Base-by-base conservation (phyloP, 2,113 vertebrate species). In the Ornithorhynchus anatinus region DNA sequence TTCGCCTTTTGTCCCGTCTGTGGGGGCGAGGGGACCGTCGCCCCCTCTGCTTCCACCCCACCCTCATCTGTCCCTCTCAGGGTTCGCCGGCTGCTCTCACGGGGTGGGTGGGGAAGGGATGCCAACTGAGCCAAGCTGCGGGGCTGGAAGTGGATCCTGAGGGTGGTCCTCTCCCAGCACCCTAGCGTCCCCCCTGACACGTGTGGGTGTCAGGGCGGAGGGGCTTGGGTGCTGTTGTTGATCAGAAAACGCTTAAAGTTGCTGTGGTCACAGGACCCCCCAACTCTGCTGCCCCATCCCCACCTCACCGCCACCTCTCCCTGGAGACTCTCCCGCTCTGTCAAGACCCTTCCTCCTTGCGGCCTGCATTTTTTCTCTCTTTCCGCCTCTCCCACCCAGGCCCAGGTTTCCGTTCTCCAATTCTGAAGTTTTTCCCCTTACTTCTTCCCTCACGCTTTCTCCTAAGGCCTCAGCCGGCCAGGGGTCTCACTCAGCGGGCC, bases 1-100 rank as follows among this genome's bases (percentile, higher is more conserved):
- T 59, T 47, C 54, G 56, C 78, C 52, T 27, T 6, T 66, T 37
- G 16, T 56, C 31, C 27, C 79, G 57, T 44, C 8, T 50, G 19
- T 67, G 65, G 70, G 58, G 54, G 39, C 48, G 52, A 59, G 56
- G 61, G 27, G n/a, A n/a, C 14, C 62, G 45, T 72, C 58, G 33
- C 37, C 32, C 58, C 74, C 32, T 51, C n/a, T 38, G 31, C 72
- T 33, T 68, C 69, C 5, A 1, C 42, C n/a, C n/a, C n/a, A n/a
- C n/a, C n/a, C n/a, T n/a, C n/a, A n/a, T n/a, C n/a, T n/a, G n/a
- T n/a, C n/a, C n/a, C n/a, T n/a, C n/a, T n/a, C n/a, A n/a, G n/a
- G n/a, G n/a, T n/a, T n/a, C n/a, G n/a, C n/a, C n/a, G 60, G 33
- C 15, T 37, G 23, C 59, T 35, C 73, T 40, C 38, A 59, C 6